Percentiles rank a stretch among this genome's conserved stretches.
phyloP scores from a whole-genome alignment of 2,113 vertebrate genomes.

The Blennius ocellaris region DNA sequence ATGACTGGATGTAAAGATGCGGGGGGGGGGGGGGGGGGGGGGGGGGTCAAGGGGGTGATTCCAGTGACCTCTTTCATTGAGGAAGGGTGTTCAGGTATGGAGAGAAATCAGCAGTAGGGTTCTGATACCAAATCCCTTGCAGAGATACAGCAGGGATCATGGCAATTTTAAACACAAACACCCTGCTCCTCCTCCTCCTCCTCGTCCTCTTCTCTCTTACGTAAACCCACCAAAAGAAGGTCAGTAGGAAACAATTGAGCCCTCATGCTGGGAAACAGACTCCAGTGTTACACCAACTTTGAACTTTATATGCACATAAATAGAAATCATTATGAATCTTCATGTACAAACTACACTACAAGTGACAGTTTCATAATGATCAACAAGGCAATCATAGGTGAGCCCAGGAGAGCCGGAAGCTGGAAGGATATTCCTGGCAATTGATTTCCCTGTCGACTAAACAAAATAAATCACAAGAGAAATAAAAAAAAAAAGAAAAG shows the following conservation, averaged over 20 bases:
- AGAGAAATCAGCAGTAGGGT: not conserved
- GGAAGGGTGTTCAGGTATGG: constrained; percentile 17
- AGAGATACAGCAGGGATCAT: not conserved
- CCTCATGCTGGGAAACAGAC: not conserved
- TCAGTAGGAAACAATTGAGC: constrained; percentile 40
- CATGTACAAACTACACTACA: no score
- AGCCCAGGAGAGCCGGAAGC: no score
- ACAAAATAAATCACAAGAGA: no score
- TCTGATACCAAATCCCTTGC: not conserved
- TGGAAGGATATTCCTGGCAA: no score
- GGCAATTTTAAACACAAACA: constrained; percentile 11
- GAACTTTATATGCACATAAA: not conserved
- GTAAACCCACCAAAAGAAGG: constrained; percentile 38
- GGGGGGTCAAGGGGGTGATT: not conserved
- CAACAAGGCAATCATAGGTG: no score
- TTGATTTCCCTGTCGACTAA: no score
- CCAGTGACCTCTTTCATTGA: constrained; percentile 34
- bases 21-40: no score
- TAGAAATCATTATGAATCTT: not conserved
- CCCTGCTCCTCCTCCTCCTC: not conserved
- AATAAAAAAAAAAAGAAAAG: no score
- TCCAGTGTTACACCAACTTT: not conserved
- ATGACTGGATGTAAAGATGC: not conserved
- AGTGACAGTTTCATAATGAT: no score
- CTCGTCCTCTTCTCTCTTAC: not conserved